phyloP scores from a whole-genome alignment of 2,888 invertebrate species.

The Thalpophila matura region DNA sequence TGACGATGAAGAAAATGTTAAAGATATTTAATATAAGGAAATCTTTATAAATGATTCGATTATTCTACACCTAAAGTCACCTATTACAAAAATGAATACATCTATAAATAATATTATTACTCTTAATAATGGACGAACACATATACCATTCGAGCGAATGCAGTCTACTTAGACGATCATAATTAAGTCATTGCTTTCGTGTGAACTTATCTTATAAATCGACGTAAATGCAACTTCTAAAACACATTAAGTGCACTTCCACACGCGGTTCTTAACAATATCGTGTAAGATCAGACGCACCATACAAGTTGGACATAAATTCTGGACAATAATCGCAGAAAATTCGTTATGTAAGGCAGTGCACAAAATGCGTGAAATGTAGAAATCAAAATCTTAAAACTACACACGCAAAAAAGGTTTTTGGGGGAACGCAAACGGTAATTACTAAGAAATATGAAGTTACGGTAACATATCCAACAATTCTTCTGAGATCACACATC shows the following conservation, averaged over 20 bases:
- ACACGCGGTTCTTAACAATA: constrained; percentile 63
- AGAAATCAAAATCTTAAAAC: constrained; percentile 65
- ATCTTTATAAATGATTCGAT: constrained; percentile 65
- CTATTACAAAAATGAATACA: constrained; percentile 84
- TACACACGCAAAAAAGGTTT: constrained; percentile 69
- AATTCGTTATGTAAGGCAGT: constrained; percentile 75
- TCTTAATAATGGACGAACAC: constrained; percentile 90
- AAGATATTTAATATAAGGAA: constrained; percentile 48
- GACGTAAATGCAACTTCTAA: constrained; percentile 86
- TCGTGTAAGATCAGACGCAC: constrained; percentile 56
- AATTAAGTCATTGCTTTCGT: constrained; percentile 86
- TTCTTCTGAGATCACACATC: constrained; percentile 85
- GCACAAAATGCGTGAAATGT: constrained; percentile 75
- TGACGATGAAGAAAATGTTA: constrained; percentile 44
- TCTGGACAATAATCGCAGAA: constrained; percentile 68
- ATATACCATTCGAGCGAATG: constrained; percentile 88
- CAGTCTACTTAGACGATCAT: constrained; percentile 86
- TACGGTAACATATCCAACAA: constrained; percentile 71
- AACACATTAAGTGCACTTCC: constrained; percentile 75
- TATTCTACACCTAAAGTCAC: constrained; percentile 72
- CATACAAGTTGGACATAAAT: constrained; percentile 58
- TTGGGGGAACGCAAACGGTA: constrained; percentile 65
- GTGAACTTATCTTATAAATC: constrained; percentile 76
- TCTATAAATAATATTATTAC: constrained; percentile 84
- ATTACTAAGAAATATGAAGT: constrained; percentile 64